phyloP scores from a whole-genome alignment of 2,888 invertebrate species.

The Ochlodes sylvanus region DNA sequence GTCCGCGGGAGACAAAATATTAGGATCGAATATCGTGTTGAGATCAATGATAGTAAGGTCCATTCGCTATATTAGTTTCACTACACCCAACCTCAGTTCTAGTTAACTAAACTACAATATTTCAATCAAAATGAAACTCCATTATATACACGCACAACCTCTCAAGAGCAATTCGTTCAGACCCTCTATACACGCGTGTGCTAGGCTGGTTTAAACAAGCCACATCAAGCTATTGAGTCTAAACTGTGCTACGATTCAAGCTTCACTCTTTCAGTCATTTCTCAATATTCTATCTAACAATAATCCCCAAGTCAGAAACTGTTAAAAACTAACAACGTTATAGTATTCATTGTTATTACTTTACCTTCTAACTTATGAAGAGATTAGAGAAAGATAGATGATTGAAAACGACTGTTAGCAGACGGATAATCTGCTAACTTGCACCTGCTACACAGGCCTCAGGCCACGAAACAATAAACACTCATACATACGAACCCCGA shows the following conservation, averaged over 20 bases:
- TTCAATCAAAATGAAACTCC: neutral
- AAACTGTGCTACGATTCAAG: neutral
- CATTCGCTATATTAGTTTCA: slow-evolving; percentile 6
- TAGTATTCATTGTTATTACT: no score
- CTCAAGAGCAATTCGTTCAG: neutral
- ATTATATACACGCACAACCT: neutral
- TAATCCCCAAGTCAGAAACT: no score
- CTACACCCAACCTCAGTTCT: neutral
- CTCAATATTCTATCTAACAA: no score
- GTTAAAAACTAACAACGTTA: no score
- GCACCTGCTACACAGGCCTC: no score
- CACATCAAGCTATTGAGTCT: neutral
- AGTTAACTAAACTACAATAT: neutral
- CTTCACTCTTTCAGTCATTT: no score
- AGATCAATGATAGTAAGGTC: slow-evolving; percentile 78
- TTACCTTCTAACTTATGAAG: no score
- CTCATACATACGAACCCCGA: no score
- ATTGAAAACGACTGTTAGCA: no score
- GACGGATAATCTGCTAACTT: no score
- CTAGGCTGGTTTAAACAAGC: neutral
- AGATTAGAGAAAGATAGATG: no score
- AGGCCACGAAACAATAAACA: no score
- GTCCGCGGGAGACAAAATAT: slow-evolving; percentile 72
- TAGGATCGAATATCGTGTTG: slow-evolving; percentile 83
- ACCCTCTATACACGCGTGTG: neutral